Conservation (phyloP, 2,797 vertebrate genomes). For the Hoplostethus mediterraneus region DNA sequence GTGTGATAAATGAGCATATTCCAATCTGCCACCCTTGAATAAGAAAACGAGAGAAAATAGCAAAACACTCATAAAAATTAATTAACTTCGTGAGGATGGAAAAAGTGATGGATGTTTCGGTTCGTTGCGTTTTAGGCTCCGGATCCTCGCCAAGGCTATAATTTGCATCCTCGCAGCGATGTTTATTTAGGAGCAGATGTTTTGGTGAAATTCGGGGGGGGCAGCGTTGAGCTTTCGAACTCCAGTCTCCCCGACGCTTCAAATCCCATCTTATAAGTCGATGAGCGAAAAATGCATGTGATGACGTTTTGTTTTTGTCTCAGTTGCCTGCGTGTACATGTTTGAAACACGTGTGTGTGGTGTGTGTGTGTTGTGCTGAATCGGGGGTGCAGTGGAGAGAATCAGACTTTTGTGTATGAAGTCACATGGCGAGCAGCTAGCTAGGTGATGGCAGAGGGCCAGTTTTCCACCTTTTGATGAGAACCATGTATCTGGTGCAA, state of each 20-base stretch:
- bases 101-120: constrained; percentile 71
- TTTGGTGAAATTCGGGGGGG: constrained; percentile 37
- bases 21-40: constrained; percentile 49
- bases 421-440: constrained; percentile 60
- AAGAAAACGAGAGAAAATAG: constrained; percentile 59
- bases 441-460: constrained; percentile 53
- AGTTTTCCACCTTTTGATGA: constrained; percentile 71
- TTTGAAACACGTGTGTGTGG: constrained; percentile 56
- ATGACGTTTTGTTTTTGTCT: constrained; percentile 51
- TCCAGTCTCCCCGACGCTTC: constrained; percentile 18
- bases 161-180: constrained; percentile 62
- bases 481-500: constrained; percentile 72
- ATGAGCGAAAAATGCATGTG: constrained; percentile 20
- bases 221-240: constrained; percentile 27
- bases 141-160: constrained; percentile 60
- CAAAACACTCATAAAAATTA: constrained; percentile 70
- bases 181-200: constrained; percentile 75
- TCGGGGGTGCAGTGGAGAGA: constrained; percentile 14
- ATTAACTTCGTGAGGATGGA: constrained; percentile 71
- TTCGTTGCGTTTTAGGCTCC: constrained; percentile 50
- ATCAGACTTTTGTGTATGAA: constrained; percentile 60
- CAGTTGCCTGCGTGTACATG: constrained; percentile 29
- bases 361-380: not conserved
- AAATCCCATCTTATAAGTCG: constrained; percentile 36
- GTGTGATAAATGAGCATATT: constrained; percentile 63